Evolutionary conservation across 2,113 vertebrate genomes (phyloP).

Genomic region (Saguinus midas): DNA sequence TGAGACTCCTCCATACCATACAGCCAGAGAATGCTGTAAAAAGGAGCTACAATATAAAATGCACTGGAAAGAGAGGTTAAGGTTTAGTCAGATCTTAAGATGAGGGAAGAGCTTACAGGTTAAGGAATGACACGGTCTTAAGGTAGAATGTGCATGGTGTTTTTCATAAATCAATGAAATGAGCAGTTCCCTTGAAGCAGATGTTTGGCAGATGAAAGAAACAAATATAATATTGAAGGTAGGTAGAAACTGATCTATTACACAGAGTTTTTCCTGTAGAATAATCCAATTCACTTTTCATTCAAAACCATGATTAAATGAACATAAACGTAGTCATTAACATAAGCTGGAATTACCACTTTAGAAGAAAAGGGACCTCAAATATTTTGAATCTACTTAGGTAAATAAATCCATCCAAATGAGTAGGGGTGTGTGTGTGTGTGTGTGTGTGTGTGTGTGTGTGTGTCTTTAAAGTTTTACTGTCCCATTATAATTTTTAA

Average conservation of each 20-base stretch:
- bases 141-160: neutral
- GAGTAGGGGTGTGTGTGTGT: neutral
- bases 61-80: neutral
- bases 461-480: neutral
- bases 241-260: neutral
- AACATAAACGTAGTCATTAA: neutral
- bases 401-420: neutral
- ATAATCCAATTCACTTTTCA: neutral
- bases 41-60: neutral
- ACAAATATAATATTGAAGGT: neutral
- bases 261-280: neutral
- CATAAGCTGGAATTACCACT: neutral
- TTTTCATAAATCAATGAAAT: neutral
- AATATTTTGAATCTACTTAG: neutral
- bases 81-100: neutral
- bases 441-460: neutral
- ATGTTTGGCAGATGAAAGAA: neutral
- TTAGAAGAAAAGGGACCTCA: neutral
- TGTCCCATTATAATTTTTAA: neutral
- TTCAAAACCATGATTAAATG: neutral
- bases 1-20: neutral
- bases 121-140: neutral
- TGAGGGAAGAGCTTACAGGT: neutral
- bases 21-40: neutral
- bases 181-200: neutral